Evolutionary conservation across 2,888 invertebrate species (phyloP).

Genomic region (Maniola hyperantus): DNA sequence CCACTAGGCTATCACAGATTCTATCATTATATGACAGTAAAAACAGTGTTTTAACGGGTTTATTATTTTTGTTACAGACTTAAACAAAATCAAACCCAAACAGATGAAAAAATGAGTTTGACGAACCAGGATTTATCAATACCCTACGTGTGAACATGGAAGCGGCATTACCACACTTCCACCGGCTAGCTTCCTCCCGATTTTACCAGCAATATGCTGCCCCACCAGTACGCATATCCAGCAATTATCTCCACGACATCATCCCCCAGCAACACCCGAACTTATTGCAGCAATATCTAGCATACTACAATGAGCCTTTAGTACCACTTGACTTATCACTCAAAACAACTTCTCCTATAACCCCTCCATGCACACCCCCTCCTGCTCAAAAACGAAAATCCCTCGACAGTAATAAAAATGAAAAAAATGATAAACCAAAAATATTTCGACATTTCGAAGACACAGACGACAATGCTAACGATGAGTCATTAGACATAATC

Average conservation of each 20-base stretch:
- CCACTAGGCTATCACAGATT: no score
- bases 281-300: conserved; percentile 79
- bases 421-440: conserved; percentile 68
- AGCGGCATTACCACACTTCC: conserved; percentile 72
- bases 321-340: conserved; percentile 90
- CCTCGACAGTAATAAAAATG: conserved; percentile 59
- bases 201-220: conserved; percentile 75
- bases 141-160: conserved; percentile 59
- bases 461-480: conserved; percentile 53
- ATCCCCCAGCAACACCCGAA: conserved; percentile 74
- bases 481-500: conserved; percentile 52
- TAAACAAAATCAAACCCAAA: conserved; percentile 32
- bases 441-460: conserved; percentile 75
- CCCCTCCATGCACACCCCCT: conserved; percentile 89
- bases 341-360: conserved; percentile 87
- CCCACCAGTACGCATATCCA: conserved; percentile 66
- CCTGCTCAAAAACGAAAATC: conserved; percentile 82
- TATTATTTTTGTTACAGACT: conserved; percentile 54
- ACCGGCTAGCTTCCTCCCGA: conserved; percentile 65
- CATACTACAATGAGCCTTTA: conserved; percentile 83
- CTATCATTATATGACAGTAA: no score
- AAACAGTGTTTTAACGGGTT: background rate
- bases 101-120: conserved; percentile 28
- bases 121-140: conserved; percentile 4
- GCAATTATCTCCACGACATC: conserved; percentile 71